A percentile compares a stretch with the other conserved stretches of the same genome.
Evolutionary conservation across 2,888 invertebrate genomes (phyloP).

Genomic region (Eristalinus aeneus): DNA sequence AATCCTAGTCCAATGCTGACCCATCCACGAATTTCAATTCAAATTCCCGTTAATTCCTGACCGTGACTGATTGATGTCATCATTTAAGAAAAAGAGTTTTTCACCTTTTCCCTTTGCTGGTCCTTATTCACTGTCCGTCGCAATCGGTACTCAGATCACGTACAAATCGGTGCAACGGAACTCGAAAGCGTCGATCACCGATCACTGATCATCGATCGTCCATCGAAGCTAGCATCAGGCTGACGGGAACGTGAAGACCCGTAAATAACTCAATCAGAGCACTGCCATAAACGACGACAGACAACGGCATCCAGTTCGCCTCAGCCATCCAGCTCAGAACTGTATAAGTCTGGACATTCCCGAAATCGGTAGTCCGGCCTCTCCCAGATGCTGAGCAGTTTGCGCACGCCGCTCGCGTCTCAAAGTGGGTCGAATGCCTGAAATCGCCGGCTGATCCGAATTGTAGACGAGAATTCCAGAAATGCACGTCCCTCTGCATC

Average conservation of each 20-base stretch:
- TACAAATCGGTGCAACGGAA: conserved; percentile 60
- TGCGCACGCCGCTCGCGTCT: neutral
- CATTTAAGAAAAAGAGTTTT: neutral
- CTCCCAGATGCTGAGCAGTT: conserved; percentile 22
- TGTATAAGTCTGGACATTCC: conserved; percentile 26
- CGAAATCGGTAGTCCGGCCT: conserved; percentile 8
- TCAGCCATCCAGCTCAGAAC: too few relatives aligned
- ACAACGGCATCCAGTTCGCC: neutral
- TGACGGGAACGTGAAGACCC: conserved; percentile 36
- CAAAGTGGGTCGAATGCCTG: conserved; percentile 66
- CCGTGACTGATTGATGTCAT: neutral
- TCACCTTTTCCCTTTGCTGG: neutral
- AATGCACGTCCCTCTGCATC: conserved; percentile 20
- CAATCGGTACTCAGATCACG: conserved; percentile 49
- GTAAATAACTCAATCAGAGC: conserved; percentile 57
- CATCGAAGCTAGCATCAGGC: neutral
- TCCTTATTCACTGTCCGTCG: neutral
- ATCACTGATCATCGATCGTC: neutral
- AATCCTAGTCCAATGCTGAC: neutral
- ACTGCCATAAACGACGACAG: neutral
- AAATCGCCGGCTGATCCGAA: conserved; percentile 33
- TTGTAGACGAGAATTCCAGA: conserved; percentile 31
- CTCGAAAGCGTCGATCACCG: conserved; percentile 47
- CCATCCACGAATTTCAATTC: neutral
- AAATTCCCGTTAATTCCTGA: neutral